Base-by-base conservation (phyloP, 2,888 invertebrate species). In the Argynnis bischoffii region DNA sequence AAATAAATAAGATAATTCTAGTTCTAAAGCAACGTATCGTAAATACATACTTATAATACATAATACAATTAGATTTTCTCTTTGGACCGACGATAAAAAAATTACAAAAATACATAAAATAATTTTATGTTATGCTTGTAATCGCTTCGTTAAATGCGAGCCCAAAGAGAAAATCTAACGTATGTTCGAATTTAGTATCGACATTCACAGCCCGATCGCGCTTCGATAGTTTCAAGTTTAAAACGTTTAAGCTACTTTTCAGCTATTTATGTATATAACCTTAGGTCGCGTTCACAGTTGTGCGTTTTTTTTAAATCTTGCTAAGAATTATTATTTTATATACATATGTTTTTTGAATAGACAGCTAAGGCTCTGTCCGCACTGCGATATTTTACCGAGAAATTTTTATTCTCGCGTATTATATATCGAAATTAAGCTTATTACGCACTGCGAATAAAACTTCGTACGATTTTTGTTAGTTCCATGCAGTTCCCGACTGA, bases 1-100 rank as follows among this genome's bases (percentile, higher is more conserved):
- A 78, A 74, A 81, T 82, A 82, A 81, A 84, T 84, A 84, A 79
- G 79, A 11, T 41, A 41, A 76, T 72, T 73, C 71, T 78, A 78
- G 59, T 63, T 71, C 72, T 76, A 79, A 74, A 76, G 77, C 80
- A 79, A 77, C 78, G 68, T 68, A 66, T 60, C 53, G 18, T 56
- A 65, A 41, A 48, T 77, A 77, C 73, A 79, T 72, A 70, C 67
- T 69, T 63, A 64, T 77, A 73, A 31, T 53, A 56, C 61, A 57
- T 46, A 13, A 48, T 55, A 41, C n/a, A 21, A 51, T 61, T 51
- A 51, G 14, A 60, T 6, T 51, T 18, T 51, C 14, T 51, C 18
- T 41, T 18, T 41, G 6, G n/a, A 16, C 50, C 51, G 18, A 14
- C 1, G 15, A 46, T 0, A 47, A 57, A 41, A 18, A 60, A 31